Conservation (phyloP, 2,888 invertebrate genomes). For the Chymomyza procnemis region DNA sequence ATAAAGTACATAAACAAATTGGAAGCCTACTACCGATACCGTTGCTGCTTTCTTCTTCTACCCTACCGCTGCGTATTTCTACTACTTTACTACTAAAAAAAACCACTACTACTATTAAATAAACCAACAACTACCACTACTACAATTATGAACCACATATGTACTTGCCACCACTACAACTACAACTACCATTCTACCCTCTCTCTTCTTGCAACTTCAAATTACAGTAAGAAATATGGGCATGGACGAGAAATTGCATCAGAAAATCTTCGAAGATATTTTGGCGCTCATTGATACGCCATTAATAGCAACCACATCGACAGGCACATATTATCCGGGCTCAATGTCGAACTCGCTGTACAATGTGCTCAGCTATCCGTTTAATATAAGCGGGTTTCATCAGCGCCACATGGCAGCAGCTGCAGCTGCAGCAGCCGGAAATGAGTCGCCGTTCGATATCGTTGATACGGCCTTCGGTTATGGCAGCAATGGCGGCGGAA, state of each 20-base stretch:
- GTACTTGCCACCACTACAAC: constrained; percentile 44
- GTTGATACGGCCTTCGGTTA: constrained; percentile 74
- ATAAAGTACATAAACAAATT: neutral
- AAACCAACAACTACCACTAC: constrained; percentile 21
- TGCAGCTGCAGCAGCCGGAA: constrained; percentile 61
- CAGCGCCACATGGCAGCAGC: constrained; percentile 74
- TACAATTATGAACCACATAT: constrained; percentile 14
- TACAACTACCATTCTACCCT: constrained; percentile 69
- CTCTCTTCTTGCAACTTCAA: constrained; percentile 72
- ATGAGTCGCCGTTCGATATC: constrained; percentile 73
- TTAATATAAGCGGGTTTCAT: constrained; percentile 79
- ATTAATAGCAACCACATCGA: constrained; percentile 72
- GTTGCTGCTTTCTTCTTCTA: neutral
- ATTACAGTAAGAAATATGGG: constrained; percentile 79
- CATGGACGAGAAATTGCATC: constrained; percentile 79
- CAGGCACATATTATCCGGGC: constrained; percentile 76
- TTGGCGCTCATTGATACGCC: constrained; percentile 79
- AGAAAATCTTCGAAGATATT: constrained; percentile 79
- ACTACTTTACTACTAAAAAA: constrained; percentile 36
- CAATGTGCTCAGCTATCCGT: constrained; percentile 77
- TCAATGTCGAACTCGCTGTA: constrained; percentile 62
- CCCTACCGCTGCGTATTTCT: constrained; percentile 8
- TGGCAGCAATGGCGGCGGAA: constrained; percentile 58
- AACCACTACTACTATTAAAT: constrained; percentile 15
- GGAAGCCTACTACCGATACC: neutral